Evolutionary conservation across 2,113 vertebrate genomes (phyloP).

Genomic region (Periophthalmus modestus): DNA sequence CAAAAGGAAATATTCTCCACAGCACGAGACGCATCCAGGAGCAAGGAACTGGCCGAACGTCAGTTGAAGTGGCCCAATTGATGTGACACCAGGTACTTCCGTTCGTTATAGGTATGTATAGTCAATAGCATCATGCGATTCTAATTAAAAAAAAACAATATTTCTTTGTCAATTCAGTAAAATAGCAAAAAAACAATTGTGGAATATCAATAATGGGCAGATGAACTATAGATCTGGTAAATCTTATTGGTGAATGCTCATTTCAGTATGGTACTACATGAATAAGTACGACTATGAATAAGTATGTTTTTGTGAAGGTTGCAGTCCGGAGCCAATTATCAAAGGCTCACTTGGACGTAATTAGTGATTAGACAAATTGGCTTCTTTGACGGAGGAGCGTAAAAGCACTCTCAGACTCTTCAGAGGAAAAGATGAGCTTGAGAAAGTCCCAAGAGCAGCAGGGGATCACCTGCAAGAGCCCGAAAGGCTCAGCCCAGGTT

Average conservation of each 20-base stretch:
- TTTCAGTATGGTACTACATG: slow-evolving; percentile 26
- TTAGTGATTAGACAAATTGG: not conserved
- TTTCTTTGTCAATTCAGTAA: not conserved
- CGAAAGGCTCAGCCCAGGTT: slow-evolving; percentile 62
- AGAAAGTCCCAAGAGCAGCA: slow-evolving; percentile 74
- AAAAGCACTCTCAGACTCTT: slow-evolving; percentile 75
- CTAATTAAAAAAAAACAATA: too few relatives aligned
- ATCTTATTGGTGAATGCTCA: not conserved
- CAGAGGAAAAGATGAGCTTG: slow-evolving; percentile 76
- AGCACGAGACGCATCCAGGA: slow-evolving; percentile 85
- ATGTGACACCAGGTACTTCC: slow-evolving; percentile 69
- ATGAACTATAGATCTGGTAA: not conserved
- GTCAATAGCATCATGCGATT: not conserved
- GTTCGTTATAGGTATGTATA: too few relatives aligned
- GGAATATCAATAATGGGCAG: not conserved
- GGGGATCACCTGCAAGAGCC: slow-evolving; percentile 72
- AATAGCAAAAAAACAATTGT: not conserved
- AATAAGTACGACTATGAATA: slow-evolving; percentile 73
- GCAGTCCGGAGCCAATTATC: not conserved
- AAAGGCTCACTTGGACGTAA: not conserved
- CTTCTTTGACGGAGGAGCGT: slow-evolving; percentile 73
- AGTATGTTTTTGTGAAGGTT: not conserved
- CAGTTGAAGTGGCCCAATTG: slow-evolving; percentile 83
- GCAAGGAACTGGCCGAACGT: slow-evolving; percentile 81
- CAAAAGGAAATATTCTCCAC: slow-evolving; percentile 86